Conservation (phyloP, 2,888 invertebrate species). For the Oscheius sp. region DNA sequence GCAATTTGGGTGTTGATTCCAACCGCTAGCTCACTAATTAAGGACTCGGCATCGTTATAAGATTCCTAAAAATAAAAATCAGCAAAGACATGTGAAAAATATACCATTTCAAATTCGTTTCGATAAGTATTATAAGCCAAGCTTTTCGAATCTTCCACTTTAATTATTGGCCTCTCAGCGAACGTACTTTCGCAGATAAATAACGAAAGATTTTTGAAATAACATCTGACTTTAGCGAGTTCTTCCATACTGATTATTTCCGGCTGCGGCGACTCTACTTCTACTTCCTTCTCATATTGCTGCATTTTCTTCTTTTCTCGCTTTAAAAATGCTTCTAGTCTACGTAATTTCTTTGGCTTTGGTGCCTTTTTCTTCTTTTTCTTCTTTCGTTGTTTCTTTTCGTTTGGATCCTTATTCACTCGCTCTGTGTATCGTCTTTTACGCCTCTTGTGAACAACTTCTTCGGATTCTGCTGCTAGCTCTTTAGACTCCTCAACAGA, state of each 20-base stretch:
- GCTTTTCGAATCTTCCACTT: too few relatives aligned
- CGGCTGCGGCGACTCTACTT: neutral
- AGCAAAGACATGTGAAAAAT: neutral
- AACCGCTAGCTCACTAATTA: conserved; percentile 51
- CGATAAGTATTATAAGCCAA: conserved; percentile 41
- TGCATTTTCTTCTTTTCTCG: conserved; percentile 27
- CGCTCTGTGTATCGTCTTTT: too few relatives aligned
- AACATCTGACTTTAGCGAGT: neutral
- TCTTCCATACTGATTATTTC: neutral
- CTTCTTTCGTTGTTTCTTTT: conserved; percentile 1
- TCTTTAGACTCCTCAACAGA: too few relatives aligned
- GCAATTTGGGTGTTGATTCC: conserved; percentile 25
- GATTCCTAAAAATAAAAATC: conserved; percentile 20
- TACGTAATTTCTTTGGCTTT: conserved; percentile 20
- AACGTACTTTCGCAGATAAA: too few relatives aligned
- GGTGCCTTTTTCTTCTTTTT: neutral
- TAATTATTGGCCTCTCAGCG: too few relatives aligned
- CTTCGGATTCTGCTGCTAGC: too few relatives aligned
- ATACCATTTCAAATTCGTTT: conserved; percentile 45
- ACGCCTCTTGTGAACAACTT: too few relatives aligned
- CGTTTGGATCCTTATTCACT: neutral
- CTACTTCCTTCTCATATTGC: conserved; percentile 39
- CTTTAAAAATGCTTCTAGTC: conserved; percentile 28
- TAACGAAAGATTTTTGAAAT: too few relatives aligned
- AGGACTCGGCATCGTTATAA: conserved; percentile 52